Percentiles rank a stretch among this genome's conserved stretches.
Conservation (phyloP, 2,888 invertebrate genomes). For the Thyatira batis region DNA sequence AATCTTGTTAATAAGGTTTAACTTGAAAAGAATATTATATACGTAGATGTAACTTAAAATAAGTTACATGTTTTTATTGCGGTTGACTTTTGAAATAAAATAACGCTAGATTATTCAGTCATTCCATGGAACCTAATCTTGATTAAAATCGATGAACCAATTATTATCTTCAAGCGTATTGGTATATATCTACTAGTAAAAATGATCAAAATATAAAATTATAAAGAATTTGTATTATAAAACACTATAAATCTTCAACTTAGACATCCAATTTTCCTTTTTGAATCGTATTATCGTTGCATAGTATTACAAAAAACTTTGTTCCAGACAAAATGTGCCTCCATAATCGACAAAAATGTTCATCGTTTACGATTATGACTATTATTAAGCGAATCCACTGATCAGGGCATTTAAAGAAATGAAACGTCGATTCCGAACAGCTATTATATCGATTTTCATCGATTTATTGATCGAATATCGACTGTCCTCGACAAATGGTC, state of each 20-base stretch:
- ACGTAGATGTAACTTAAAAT: too few relatives aligned
- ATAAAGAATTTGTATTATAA: not conserved
- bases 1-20: constrained; percentile 16
- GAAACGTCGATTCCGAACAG: constrained; percentile 75
- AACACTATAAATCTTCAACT: not conserved
- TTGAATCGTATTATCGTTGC: constrained; percentile 6
- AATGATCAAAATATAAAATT: not conserved
- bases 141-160: too few relatives aligned
- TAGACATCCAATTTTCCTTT: not conserved
- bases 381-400: constrained; percentile 77
- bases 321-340: constrained; percentile 41
- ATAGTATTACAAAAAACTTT: constrained; percentile 19
- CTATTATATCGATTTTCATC: constrained; percentile 79
- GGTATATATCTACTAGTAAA: not conserved
- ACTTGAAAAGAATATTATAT: too few relatives aligned
- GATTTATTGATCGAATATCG: constrained; percentile 82
- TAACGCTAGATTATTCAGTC: too few relatives aligned
- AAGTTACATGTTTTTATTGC: too few relatives aligned
- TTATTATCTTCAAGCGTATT: too few relatives aligned
- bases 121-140: too few relatives aligned
- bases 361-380: constrained; percentile 75
- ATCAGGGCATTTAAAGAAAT: constrained; percentile 81
- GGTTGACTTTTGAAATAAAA: too few relatives aligned
- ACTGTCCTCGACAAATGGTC: constrained; percentile 80
- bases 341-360: constrained; percentile 59